Conservation (phyloP, 2,113 vertebrate genomes). For the Haliaeetus leucogaster region DNA sequence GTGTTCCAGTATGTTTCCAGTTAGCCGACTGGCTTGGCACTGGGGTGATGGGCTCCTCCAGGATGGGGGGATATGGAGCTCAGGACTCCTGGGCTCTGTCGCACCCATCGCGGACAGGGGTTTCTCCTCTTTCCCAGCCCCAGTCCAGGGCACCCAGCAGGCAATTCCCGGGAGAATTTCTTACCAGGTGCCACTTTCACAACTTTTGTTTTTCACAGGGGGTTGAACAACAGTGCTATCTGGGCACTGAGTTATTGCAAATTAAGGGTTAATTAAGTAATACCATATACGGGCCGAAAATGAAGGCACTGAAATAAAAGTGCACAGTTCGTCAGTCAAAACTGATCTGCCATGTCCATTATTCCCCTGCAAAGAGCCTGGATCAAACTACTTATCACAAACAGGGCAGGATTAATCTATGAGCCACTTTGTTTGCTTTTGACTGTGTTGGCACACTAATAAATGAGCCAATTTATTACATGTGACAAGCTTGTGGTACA, state of each 20-base stretch:
- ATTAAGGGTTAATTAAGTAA: conserved; percentile 24
- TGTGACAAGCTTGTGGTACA: conserved; percentile 62
- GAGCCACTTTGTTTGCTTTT: conserved; percentile 56
- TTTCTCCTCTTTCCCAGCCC: not conserved
- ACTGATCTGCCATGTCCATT: not conserved
- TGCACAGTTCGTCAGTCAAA: not conserved
- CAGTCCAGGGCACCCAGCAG: not conserved
- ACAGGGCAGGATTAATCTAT: conserved; percentile 38
- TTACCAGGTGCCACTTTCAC: rapidly evolving
- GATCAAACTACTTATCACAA: conserved; percentile 47
- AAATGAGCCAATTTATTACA: conserved; percentile 64
- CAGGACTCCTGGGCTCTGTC: not conserved
- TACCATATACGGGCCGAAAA: not conserved
- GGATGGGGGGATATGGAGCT: not conserved
- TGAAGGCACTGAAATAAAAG: not conserved
- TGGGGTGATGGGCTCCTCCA: not conserved
- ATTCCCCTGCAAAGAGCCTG: conserved; percentile 16
- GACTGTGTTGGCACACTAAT: not conserved
- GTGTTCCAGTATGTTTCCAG: not conserved
- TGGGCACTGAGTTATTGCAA: not conserved
- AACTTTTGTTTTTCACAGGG: not conserved
- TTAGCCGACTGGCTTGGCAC: not conserved
- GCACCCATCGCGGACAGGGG: rapidly evolving
- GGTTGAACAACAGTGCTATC: not conserved
- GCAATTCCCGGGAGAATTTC: not conserved